Percentiles rank a stretch among this genome's conserved stretches.
phyloP scores from a whole-genome alignment of 2,888 invertebrate genomes.

The Aleiodes alternator region DNA sequence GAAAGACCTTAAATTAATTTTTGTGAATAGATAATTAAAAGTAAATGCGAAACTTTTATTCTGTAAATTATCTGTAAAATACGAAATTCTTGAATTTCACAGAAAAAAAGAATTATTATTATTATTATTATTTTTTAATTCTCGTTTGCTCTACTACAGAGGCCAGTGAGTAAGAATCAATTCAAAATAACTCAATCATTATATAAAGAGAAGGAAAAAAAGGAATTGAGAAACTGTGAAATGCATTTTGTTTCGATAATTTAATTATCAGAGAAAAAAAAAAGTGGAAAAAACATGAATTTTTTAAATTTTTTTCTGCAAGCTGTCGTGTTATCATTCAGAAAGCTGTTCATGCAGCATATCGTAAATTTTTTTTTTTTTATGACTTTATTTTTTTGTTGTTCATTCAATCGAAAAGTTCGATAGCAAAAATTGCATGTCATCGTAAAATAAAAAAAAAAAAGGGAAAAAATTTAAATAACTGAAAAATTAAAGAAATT shows the following conservation, averaged over 20 bases:
- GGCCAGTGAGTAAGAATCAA: constrained; percentile 64
- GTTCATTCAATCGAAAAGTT: constrained; percentile 19
- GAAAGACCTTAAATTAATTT: not conserved
- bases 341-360: constrained; percentile 42
- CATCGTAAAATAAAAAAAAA: constrained; percentile 25
- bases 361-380: not conserved
- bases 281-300: constrained; percentile 6
- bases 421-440: constrained; percentile 39
- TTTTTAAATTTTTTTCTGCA: not conserved
- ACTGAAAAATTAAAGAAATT: constrained; percentile 1
- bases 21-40: constrained; percentile 32
- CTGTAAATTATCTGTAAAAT: constrained; percentile 24
- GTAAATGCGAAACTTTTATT: not conserved
- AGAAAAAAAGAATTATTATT: constrained; percentile 28
- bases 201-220: not conserved
- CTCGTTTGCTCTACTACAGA: constrained; percentile 65
- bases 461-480: constrained; percentile 25
- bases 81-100: constrained; percentile 1
- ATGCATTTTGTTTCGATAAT: constrained; percentile 59
- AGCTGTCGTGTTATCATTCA: constrained; percentile 29
- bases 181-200: not conserved
- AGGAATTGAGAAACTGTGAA: constrained; percentile 71
- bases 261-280: constrained; percentile 9
- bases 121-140: constrained; percentile 40
- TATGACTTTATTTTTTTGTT: not conserved